Conservation (phyloP, 1,140 invertebrate species). For the Anagrus nilaparvatae region DNA sequence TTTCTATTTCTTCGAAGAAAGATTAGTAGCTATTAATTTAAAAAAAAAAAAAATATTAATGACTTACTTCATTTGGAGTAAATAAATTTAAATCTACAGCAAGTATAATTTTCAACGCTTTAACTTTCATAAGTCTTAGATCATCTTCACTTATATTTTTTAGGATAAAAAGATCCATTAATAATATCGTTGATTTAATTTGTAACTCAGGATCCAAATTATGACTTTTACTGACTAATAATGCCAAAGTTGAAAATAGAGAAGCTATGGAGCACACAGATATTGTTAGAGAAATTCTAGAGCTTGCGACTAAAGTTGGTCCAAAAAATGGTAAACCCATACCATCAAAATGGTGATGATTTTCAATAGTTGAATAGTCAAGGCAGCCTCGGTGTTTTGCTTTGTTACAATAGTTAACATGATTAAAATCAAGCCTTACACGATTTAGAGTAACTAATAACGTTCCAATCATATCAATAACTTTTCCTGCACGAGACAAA, state of each 20-base stretch:
- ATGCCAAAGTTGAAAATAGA: conserved; percentile 45
- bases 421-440: conserved; percentile 45
- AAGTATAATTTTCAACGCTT: conserved; percentile 53
- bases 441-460: conserved; percentile 48
- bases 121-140: conserved; percentile 48
- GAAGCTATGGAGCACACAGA: conserved; percentile 47
- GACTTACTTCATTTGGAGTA: conserved; percentile 39
- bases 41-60: conserved; percentile 7
- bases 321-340: conserved; percentile 40
- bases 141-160: conserved; percentile 25
- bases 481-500: conserved; percentile 41
- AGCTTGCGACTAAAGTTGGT: conserved; percentile 19
- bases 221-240: conserved; percentile 40
- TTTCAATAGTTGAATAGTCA: conserved; percentile 24
- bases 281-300: conserved; percentile 13
- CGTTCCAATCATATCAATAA: conserved; percentile 48
- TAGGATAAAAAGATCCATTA: conserved; percentile 18
- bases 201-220: conserved; percentile 34
- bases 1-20: conserved; percentile 48
- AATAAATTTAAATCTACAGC: conserved; percentile 46
- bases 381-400: conserved; percentile 43
- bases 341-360: conserved; percentile 49
- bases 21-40: conserved; percentile 3
- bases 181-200: conserved; percentile 28
- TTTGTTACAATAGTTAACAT: conserved; percentile 43